A percentile compares a stretch with the other conserved stretches of the same genome.
phyloP scores from a whole-genome alignment of 2,113 vertebrate genomes.

The Oreotrochilus melanogaster region DNA sequence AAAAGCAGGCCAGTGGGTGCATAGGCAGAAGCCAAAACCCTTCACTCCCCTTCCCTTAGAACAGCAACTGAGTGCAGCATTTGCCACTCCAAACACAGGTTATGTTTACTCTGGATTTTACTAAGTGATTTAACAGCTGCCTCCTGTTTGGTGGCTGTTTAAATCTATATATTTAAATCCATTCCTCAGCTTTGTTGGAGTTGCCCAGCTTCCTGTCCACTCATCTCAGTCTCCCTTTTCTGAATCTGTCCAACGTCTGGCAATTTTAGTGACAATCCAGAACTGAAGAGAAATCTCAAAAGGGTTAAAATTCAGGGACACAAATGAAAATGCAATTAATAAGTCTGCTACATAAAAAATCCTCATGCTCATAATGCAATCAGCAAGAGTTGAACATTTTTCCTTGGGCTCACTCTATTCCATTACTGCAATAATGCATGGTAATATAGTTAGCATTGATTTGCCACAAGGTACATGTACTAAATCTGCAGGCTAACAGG shows the following conservation, averaged over 20 bases:
- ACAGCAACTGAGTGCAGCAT: background rate
- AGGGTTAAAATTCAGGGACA: conserved; percentile 25
- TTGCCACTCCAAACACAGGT: background rate
- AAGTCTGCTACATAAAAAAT: background rate
- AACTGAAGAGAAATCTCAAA: background rate
- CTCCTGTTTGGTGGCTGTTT: background rate
- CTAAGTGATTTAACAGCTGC: background rate
- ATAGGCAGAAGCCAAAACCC: background rate
- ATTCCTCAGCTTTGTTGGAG: background rate
- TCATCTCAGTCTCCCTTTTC: background rate
- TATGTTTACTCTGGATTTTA: background rate
- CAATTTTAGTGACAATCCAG: background rate
- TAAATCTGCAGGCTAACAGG: conserved; percentile 59
- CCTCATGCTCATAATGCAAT: background rate
- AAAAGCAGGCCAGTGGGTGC: background rate
- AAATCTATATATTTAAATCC: background rate
- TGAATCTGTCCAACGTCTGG: background rate
- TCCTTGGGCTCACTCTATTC: conserved; percentile 27
- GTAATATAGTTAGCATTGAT: conserved; percentile 67
- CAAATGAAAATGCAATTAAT: conserved; percentile 60
- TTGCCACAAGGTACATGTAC: conserved; percentile 53
- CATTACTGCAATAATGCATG: conserved; percentile 18
- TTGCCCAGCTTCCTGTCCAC: background rate
- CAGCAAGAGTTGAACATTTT: conserved; percentile 8
- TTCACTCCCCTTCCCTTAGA: background rate